Evolutionary conservation across 2,797 vertebrate species (phyloP), one percentile per base, ranked within the genome.

Genomic region (Megaceryle alcyon): DNA sequence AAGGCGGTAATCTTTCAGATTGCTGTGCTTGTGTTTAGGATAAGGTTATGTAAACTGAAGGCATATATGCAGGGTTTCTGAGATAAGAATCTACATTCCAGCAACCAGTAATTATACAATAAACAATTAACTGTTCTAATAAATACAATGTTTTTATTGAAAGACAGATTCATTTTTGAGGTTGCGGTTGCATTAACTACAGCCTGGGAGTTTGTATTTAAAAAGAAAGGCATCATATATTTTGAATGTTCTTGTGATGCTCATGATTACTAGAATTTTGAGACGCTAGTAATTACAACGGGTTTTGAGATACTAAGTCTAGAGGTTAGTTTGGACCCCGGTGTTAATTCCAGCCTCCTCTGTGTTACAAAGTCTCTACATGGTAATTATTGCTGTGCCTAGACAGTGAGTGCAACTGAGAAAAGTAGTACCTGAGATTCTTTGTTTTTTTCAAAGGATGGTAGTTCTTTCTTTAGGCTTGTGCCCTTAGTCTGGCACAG

Each of bases 61-160:
- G 33, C 63, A 71, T 86, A 61, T 80, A 56, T 73, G 85, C 78
- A 70, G 77, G 56, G 31, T 4, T 86, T 91, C 85, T 92, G 56
- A 95, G 96, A 97, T 97, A 97, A 92, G 88, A 43, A 97, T 97
- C 95, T 97, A 90, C 95, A 94, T 94, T 96, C 95, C 92, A 86
- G 90, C 81, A 92, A 79, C 86, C 82, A 82, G 92, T 95, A 95
- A 96, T 96, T 97, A 95, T 80, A 94, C 88, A 95, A 95, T 96
- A 95, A 97, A 94, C 95, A 96, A 95, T 94, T 91, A 97, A 94
- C 60, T 53, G n/a, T 60, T 95, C 88, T 93, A 75, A 93, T 85
- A 96, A 95, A 94, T 88, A 37, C 81, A 65, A 1, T 85, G 86
- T 61, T 94, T 94, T 88, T 80, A 77, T 90, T 94, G 96, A 96